Conservation (phyloP, 2,113 vertebrate species). For the Myanophis thanlyinensis region DNA sequence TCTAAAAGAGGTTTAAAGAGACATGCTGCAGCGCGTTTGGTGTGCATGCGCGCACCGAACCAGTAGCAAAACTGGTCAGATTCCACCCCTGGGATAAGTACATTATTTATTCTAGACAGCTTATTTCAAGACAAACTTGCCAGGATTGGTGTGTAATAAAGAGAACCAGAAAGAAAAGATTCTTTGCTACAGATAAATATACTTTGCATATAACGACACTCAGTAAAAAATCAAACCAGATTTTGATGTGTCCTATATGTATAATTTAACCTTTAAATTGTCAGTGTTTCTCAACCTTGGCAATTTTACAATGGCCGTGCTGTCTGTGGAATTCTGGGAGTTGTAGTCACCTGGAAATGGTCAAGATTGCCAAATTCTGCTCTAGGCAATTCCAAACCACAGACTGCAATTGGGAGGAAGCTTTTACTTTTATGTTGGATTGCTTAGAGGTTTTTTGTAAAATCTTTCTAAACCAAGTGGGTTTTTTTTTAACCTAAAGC, state of each 20-base stretch:
- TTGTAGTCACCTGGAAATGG: not conserved
- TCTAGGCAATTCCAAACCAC: constrained; percentile 34
- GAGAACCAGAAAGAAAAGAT: constrained; percentile 44
- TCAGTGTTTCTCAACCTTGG: not conserved
- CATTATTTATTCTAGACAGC: not conserved
- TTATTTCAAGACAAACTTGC: not conserved
- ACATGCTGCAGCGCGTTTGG: too few species aligned
- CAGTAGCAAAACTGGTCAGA: too few species aligned
- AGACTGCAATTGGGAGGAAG: constrained; percentile 42
- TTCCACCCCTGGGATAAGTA: too few species aligned
- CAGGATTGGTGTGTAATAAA: not conserved
- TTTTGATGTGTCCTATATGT: not conserved
- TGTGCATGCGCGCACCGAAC: too few species aligned
- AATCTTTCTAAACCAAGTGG: constrained; percentile 12
- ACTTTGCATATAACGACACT: not conserved
- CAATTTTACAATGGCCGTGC: not conserved
- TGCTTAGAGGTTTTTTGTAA: not conserved
- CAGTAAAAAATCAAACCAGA: not conserved
- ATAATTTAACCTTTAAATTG: constrained; percentile 45
- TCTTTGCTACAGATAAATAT: not conserved
- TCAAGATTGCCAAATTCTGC: not conserved
- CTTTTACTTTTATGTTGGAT: constrained; percentile 25
- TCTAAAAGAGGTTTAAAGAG: too few species aligned
- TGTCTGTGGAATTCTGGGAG: not conserved
- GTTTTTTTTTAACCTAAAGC: not conserved